phyloP scores from a whole-genome alignment of 2,888 invertebrate species.

The Blomia tropicalis region DNA sequence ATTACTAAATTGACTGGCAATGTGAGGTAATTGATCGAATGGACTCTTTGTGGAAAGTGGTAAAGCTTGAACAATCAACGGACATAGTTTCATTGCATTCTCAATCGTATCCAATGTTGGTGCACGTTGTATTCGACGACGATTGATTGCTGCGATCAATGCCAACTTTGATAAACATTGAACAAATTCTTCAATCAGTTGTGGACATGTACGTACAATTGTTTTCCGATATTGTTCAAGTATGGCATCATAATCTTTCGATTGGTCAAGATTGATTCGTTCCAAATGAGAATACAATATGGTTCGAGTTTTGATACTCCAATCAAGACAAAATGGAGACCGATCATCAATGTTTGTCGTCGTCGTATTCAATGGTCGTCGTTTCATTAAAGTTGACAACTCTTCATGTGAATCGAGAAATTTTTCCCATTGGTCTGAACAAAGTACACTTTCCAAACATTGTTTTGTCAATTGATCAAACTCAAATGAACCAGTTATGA shows the following conservation, averaged over 20 bases:
- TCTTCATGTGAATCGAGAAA: constrained; percentile 84
- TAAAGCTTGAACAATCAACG: constrained; percentile 89
- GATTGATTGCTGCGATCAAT: constrained; percentile 75
- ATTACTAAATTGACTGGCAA: constrained; percentile 67
- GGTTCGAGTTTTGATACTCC: constrained; percentile 68
- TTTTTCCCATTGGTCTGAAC: constrained; percentile 89
- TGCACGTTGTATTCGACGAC: constrained; percentile 63
- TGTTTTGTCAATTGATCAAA: constrained; percentile 85
- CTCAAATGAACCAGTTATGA: constrained; percentile 86
- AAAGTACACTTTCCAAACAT: constrained; percentile 81
- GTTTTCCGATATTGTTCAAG: constrained; percentile 46
- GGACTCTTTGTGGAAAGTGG: constrained; percentile 92
- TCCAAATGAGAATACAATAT: constrained; percentile 86
- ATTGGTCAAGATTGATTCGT: constrained; percentile 56
- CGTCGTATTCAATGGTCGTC: constrained; percentile 71
- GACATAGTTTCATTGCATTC: constrained; percentile 88
- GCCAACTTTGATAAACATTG: constrained; percentile 85
- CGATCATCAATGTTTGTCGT: constrained; percentile 94
- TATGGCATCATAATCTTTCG: constrained; percentile 64
- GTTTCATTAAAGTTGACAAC: constrained; percentile 81
- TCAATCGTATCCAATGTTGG: constrained; percentile 87
- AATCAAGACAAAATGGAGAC: constrained; percentile 71
- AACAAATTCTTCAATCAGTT: constrained; percentile 91
- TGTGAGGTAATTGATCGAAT: constrained; percentile 78
- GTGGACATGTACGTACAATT: constrained; percentile 62